These are phyloP conservation scores for Latrodectus hesperus DNA, from an alignment of 2,888 invertebrate genomes.

Conservation along the genomic window DNA sequence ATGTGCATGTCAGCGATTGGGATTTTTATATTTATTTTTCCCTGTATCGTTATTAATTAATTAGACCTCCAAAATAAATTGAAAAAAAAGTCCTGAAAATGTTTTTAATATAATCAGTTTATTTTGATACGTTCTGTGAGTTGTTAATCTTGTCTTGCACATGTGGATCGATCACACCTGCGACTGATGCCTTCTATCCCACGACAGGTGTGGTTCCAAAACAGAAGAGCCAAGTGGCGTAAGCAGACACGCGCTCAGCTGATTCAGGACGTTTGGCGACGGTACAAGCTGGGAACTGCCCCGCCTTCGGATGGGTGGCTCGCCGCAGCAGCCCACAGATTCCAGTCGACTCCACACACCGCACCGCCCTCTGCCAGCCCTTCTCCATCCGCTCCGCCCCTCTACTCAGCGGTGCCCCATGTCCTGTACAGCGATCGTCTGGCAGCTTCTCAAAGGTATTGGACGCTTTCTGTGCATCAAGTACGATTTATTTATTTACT, in stretches of 20 bases:
- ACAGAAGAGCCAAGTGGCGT: constrained; percentile 92
- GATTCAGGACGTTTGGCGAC: constrained; percentile 66
- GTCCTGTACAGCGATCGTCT: constrained; percentile 58
- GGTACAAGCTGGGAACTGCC: constrained; percentile 49
- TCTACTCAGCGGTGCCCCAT: constrained; percentile 55
- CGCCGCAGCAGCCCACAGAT: constrained; percentile 25
- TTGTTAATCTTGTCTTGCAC: too few relatives aligned
- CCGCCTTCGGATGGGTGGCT: constrained; percentile 39
- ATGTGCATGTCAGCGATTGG: too few relatives aligned
- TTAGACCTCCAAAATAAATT: too few relatives aligned
- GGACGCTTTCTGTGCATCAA: too few relatives aligned
- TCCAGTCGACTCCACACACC: constrained; percentile 23
- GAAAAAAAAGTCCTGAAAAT: too few relatives aligned
- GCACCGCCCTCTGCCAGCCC: constrained; percentile 18
- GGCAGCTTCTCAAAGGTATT: constrained; percentile 42
- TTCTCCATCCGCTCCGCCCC: constrained; percentile 38
- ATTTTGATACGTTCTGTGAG: too few relatives aligned
- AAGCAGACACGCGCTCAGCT: constrained; percentile 77
- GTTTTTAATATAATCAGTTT: too few relatives aligned
- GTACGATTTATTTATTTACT: too few relatives aligned
- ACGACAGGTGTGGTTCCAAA: constrained; percentile 92
- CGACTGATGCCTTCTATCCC: neutral
- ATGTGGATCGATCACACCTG: too few relatives aligned
- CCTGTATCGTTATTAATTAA: too few relatives aligned
- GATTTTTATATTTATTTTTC: too few relatives aligned